These are phyloP conservation scores for Nothoprocta perdicaria DNA, from an alignment of 2,113 vertebrate species.

Conservation along the genomic window DNA sequence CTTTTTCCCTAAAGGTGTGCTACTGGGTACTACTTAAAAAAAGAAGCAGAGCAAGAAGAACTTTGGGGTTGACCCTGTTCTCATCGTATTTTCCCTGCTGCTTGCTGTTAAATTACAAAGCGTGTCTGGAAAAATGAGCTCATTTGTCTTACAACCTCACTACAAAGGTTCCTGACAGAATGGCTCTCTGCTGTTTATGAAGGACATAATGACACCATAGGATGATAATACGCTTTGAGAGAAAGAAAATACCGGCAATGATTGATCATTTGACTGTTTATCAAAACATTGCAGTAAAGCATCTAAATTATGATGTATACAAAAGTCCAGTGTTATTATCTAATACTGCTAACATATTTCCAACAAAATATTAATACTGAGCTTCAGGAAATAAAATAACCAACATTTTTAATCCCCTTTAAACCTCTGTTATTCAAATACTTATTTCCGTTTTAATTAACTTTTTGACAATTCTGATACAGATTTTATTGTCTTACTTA, in stretches of 20 bases:
- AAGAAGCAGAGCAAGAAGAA: not conserved
- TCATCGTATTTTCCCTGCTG: not conserved
- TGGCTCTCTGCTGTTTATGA: not conserved
- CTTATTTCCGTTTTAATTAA: not conserved
- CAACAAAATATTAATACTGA: not conserved
- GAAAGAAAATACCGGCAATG: not conserved
- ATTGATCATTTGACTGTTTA: not conserved
- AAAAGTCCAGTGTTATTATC: not conserved
- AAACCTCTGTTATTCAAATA: not conserved
- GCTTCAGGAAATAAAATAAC: not conserved
- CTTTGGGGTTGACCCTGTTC: not conserved
- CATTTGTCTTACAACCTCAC: slow-evolving; percentile 1
- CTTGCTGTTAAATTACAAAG: slow-evolving; percentile 2
- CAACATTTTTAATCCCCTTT: not conserved
- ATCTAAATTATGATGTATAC: not conserved
- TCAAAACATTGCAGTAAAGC: not conserved
- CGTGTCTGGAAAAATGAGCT: slow-evolving; percentile 20
- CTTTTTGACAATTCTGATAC: not conserved
- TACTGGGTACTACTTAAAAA: not conserved
- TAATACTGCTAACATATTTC: not conserved
- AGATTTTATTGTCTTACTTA: not conserved
- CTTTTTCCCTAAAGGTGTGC: not conserved
- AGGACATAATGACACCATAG: not conserved
- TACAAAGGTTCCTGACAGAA: not conserved
- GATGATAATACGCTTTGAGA: not conserved